Conservation (phyloP, 2,797 vertebrate species). For the Epinephelus awoara region DNA sequence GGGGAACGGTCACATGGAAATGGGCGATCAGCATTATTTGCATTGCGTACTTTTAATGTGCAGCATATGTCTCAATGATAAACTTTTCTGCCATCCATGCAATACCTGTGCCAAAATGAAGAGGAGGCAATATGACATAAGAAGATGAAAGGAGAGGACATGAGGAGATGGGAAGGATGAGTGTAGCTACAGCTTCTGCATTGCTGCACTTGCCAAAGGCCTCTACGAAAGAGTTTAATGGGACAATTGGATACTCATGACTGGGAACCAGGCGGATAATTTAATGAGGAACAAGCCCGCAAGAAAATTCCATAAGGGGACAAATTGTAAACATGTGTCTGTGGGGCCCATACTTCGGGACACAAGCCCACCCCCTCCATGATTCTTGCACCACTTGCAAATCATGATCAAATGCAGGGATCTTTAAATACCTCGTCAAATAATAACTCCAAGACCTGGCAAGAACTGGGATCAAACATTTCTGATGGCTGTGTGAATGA, state of each 20-base stretch:
- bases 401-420: slow-evolving; percentile 75
- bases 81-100: background rate
- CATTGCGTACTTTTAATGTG: slow-evolving; percentile 16
- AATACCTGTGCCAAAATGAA: slow-evolving; percentile 15
- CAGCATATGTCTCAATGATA: slow-evolving; percentile 12
- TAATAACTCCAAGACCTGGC: slow-evolving; percentile 67
- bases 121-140: slow-evolving; percentile 22
- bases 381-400: slow-evolving; percentile 70
- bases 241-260: slow-evolving; percentile 81
- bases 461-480: slow-evolving; percentile 62
- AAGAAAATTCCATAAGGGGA: slow-evolving; percentile 81
- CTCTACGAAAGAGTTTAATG: slow-evolving; percentile 70
- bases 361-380: slow-evolving; percentile 52
- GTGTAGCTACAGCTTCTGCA: slow-evolving; percentile 57
- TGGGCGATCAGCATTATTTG: slow-evolving; percentile 10
- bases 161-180: slow-evolving; percentile 29
- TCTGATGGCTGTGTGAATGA: slow-evolving; percentile 59
- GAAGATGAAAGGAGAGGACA: slow-evolving; percentile 30
- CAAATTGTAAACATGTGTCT: slow-evolving; percentile 87
- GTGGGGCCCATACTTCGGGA: slow-evolving; percentile 73
- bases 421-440: slow-evolving; percentile 73
- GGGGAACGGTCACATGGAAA: slow-evolving; percentile 29
- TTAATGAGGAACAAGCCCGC: slow-evolving; percentile 83
- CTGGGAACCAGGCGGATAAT: slow-evolving; percentile 81
- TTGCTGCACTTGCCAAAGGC: slow-evolving; percentile 73